A percentile compares a stretch with the other conserved stretches of the same genome.
phyloP scores from a whole-genome alignment of 2,113 vertebrate species.

The Oreochromis spilurus region DNA sequence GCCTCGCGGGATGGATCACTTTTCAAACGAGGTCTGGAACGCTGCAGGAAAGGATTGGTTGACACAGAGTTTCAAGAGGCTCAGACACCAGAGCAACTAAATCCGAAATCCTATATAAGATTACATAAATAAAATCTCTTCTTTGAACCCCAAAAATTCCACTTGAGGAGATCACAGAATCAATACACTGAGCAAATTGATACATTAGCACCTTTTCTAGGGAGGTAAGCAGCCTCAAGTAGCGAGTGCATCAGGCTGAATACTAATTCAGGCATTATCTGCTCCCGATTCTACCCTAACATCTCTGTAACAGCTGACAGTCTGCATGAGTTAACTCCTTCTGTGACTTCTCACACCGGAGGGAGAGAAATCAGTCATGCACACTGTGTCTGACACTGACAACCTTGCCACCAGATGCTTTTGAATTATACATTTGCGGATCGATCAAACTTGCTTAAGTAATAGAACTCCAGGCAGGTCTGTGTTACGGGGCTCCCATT shows the following conservation, averaged over 20 bases:
- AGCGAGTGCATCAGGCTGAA: conserved; percentile 16
- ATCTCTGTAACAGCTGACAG: conserved; percentile 36
- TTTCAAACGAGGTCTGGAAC: conserved; percentile 23
- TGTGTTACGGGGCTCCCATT: conserved; percentile 43
- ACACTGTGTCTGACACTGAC: conserved; percentile 58
- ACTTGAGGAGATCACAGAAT: background rate
- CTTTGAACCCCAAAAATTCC: background rate
- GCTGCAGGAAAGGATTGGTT: background rate
- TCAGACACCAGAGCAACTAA: background rate
- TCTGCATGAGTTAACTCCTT: conserved; percentile 50
- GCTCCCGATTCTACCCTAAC: background rate
- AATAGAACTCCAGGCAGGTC: conserved; percentile 55
- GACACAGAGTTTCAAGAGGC: conserved; percentile 12
- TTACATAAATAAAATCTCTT: background rate
- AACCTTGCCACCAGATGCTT: conserved; percentile 69
- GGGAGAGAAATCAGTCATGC: conserved; percentile 53
- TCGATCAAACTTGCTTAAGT: conserved; percentile 72
- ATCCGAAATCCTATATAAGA: background rate
- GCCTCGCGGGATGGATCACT: conserved; percentile 24
- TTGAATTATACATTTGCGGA: conserved; percentile 69
- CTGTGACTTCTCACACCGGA: conserved; percentile 13
- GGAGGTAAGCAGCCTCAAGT: background rate
- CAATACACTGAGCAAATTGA: background rate
- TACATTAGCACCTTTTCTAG: background rate
- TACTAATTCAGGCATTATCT: conserved; percentile 41